phyloP scores from a whole-genome alignment of 2,113 vertebrate genomes.

The Rissa tridactyla region DNA sequence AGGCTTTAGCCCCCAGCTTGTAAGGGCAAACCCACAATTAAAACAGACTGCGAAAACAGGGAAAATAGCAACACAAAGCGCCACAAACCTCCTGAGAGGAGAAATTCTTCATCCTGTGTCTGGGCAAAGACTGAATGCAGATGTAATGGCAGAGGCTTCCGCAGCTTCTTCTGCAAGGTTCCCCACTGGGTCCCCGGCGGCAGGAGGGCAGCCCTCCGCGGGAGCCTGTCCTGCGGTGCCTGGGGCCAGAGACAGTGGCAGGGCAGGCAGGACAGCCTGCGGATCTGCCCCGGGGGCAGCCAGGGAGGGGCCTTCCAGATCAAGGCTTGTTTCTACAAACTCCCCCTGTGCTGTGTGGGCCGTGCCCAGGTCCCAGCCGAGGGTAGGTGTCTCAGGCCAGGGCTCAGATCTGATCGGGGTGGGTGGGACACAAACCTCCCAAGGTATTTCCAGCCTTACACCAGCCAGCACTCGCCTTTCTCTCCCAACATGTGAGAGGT shows the following conservation, averaged over 20 bases:
- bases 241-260: background rate
- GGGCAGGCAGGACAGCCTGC: background rate
- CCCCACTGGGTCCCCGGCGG: background rate
- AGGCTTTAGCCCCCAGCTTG: background rate
- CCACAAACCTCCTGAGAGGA: constrained; percentile 8
- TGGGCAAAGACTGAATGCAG: background rate
- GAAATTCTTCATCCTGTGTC: constrained; percentile 8
- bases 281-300: background rate
- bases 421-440: background rate
- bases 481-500: background rate
- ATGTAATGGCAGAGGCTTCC: background rate
- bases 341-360: background rate
- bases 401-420: background rate
- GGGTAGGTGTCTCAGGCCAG: background rate
- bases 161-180: background rate
- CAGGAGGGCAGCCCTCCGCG: background rate
- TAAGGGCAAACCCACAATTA: constrained; percentile 17
- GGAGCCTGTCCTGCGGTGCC: background rate
- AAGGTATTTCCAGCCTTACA: background rate
- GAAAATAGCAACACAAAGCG: constrained; percentile 12
- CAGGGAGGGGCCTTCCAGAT: background rate
- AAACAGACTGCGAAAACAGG: background rate
- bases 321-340: background rate
- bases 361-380: rapidly evolving
- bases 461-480: background rate